Evolutionary conservation across 2,888 invertebrate genomes (phyloP).

Genomic region (Cyclophora albipunctata): DNA sequence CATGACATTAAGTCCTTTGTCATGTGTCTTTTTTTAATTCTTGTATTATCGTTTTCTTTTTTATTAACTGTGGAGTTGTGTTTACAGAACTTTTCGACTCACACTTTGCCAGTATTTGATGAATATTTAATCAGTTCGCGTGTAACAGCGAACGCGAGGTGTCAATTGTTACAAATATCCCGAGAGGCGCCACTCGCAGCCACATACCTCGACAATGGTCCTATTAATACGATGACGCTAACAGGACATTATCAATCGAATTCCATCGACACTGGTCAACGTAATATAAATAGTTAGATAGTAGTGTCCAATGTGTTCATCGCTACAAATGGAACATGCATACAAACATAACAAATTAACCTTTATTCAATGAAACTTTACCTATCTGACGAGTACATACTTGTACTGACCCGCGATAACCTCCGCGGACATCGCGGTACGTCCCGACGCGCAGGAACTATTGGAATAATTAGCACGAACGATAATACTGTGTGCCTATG

Average conservation of each 20-base stretch:
- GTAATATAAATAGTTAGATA: no score
- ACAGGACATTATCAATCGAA: slow-evolving; percentile 1
- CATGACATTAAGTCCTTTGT: no score
- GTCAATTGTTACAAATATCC: background rate
- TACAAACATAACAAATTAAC: slow-evolving; percentile 34
- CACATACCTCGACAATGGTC: slow-evolving; percentile 14
- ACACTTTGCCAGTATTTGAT: no score
- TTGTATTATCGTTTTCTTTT: no score
- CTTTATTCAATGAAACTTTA: slow-evolving; percentile 35
- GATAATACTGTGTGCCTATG: no score
- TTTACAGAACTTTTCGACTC: no score
- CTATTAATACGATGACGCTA: slow-evolving; percentile 14
- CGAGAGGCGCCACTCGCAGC: background rate
- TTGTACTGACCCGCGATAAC: slow-evolving; percentile 21
- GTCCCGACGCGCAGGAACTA: slow-evolving; percentile 13
- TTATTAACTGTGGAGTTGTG: no score
- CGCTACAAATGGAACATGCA: slow-evolving; percentile 16
- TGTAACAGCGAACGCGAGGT: background rate
- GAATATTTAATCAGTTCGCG: background rate
- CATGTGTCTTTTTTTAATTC: no score
- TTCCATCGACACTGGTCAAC: slow-evolving; percentile 5
- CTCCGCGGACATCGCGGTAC: slow-evolving; percentile 8
- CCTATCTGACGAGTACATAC: slow-evolving; percentile 21
- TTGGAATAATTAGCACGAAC: slow-evolving; percentile 50
- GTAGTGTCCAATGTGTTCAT: slow-evolving; percentile 7